Evolutionary conservation across 1,140 invertebrate species (phyloP), one percentile per base, ranked within the genome.

Genomic region (Nephotettix cincticeps): DNA sequence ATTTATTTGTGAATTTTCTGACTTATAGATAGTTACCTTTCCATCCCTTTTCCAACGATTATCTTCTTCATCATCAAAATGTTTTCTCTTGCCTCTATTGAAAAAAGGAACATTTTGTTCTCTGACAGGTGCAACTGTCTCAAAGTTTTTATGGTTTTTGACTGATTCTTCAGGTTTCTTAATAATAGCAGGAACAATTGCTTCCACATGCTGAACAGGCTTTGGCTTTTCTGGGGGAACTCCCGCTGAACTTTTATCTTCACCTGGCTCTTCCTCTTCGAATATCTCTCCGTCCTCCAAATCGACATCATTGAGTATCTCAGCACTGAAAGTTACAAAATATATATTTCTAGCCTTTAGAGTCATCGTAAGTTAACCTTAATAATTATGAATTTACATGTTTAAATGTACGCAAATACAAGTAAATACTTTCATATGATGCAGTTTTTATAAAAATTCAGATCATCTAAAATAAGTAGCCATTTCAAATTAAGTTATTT

Each of bases 271-370:
- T 23, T 75, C 71, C 21, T 72, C 70, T 83, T 77, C 86, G 63
- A 85, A 85, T 73, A 87, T 87, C 76, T 87, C 86, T 63, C 86
- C 86, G 76, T 87, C 86, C 77, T 87, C 86, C 72, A 87, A 77
- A 75, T 87, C 86, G 74, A 85, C 82, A 58, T 85, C 80, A 51
- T 47, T 56, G 32, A 64, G 23, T 25, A 70, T 17, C 13, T 40
- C 58, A 45, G 54, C 54, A 70, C 30, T 70, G 43, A 3, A 70
- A 70, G 14, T 32, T 6, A 58, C 32, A 27, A 61, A 61, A 61
- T 19, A 54, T n/a, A 11, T 54, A 54, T 6, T 54, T 11, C 23
- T 19, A 54, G 11, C 21, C 4, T 11, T 54, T n/a, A 43, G 40
- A n/a, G 13, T 54, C 11, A 4, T 11, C 36, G 36, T 40, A 40